Evolutionary conservation across 2,113 vertebrate species (phyloP).

Genomic region (Salvator merianae): DNA sequence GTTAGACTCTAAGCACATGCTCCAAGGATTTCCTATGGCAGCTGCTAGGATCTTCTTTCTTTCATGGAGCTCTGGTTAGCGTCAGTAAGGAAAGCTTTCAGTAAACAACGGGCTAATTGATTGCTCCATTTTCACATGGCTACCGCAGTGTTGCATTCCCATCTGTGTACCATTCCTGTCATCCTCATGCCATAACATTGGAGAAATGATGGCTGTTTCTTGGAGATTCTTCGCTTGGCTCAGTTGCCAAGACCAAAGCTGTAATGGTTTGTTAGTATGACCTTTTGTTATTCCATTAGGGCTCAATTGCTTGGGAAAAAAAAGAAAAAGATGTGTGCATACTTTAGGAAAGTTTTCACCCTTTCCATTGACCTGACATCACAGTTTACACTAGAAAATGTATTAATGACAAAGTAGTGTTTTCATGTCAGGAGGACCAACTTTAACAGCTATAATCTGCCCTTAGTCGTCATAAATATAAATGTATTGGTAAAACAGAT

Average conservation of each 20-base stretch:
- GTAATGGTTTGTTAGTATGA: constrained; percentile 98
- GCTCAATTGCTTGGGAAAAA: constrained; percentile 77
- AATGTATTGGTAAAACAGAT: constrained; percentile 85
- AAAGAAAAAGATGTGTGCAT: constrained; percentile 79
- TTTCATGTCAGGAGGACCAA: constrained; percentile 82
- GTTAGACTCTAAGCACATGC: constrained; percentile 51
- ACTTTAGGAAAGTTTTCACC: constrained; percentile 85
- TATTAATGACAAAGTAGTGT: constrained; percentile 83
- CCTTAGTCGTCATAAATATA: constrained; percentile 83
- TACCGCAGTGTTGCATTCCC: constrained; percentile 74
- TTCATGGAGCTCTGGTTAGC: constrained; percentile 81
- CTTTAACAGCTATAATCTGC: constrained; percentile 87
- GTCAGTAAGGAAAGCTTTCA: constrained; percentile 78
- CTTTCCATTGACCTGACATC: constrained; percentile 86
- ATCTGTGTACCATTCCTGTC: constrained; percentile 81
- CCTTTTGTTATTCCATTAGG: constrained; percentile 94
- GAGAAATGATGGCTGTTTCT: constrained; percentile 82
- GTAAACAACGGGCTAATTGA: constrained; percentile 90
- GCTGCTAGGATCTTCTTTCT: constrained; percentile 77
- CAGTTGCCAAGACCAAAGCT: constrained; percentile 84
- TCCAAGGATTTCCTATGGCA: constrained; percentile 71
- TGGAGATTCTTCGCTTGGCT: constrained; percentile 81
- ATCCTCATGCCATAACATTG: constrained; percentile 85
- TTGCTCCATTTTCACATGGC: constrained; percentile 78
- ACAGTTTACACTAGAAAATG: constrained; percentile 82